Evolutionary conservation across 2,888 invertebrate genomes (phyloP), one percentile per base, ranked within the genome.

Genomic region (Amphimallon solstitiale): DNA sequence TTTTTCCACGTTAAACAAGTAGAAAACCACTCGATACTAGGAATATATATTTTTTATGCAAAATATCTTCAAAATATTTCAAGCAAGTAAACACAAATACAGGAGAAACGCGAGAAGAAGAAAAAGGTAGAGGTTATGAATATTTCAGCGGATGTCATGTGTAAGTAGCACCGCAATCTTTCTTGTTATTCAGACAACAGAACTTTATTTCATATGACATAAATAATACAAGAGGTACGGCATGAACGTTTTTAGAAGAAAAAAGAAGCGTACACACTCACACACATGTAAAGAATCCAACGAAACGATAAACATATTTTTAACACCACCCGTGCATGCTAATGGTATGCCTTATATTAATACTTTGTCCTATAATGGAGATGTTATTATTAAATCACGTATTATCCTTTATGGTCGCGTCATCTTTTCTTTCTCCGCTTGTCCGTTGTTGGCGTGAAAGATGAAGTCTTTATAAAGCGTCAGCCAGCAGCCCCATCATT

Each of bases 291-390:
- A 21, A 38, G 38, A 21, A 19, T 54, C 54, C 54, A 46, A 61
- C 23, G 43, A 63, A 63, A 63, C 52, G 52, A 63, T 52, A 63
- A 54, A 60, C 60, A 63, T 63, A 63, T 54, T 63, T 63, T 63
- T 63, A 52, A 45, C 63, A 52, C 52, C 63, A 51, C 52, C 34
- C 63, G 52, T 63, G 40, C 63, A 54, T 63, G 52, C 51, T 54
- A 61, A 61, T 61, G 61, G 46, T 61, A 61, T 19, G 48, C 46
- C 48, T 46, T 49, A 61, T 61, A 38, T 61, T 61, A 62, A 62
- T 51, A 23, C 40, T 37, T 12, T 38, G 40, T 29, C 23, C 40
- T 62, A 51, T 62, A 62, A 62, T 62, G 51, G 62, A 62, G 51
- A 62, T 51, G 52, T 52, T 52, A 51, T 62, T 62, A 62, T 51